These are phyloP conservation scores for Amphipyra berbera DNA, from an alignment of 2,888 invertebrate species.

Conservation along the genomic window DNA sequence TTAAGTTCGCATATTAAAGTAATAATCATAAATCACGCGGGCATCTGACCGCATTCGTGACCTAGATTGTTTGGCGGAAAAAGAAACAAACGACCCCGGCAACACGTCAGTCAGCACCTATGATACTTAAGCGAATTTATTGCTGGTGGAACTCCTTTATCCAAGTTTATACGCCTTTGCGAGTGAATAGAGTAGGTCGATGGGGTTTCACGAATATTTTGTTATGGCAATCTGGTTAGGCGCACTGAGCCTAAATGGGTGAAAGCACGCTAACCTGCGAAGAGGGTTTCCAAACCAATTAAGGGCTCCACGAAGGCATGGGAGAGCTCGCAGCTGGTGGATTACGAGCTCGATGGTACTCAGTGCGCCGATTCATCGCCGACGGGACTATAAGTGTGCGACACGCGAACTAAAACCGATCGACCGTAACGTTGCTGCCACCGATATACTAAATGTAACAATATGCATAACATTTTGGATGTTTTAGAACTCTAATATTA, in stretches of 20 bases:
- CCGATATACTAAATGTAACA: conserved; percentile 16
- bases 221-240: conserved; percentile 88
- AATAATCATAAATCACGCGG: conserved; percentile 62
- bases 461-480: conserved; percentile 15
- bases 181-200: conserved; percentile 75
- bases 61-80: conserved; percentile 64
- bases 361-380: conserved; percentile 79
- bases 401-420: conserved; percentile 76
- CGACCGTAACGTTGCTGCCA: conserved; percentile 62
- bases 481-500: background rate
- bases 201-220: conserved; percentile 84
- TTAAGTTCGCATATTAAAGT: conserved; percentile 48
- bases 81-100: conserved; percentile 70
- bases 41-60: conserved; percentile 66
- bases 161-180: conserved; percentile 70
- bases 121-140: conserved; percentile 77
- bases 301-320: conserved; percentile 88
- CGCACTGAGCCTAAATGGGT: conserved; percentile 83
- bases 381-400: conserved; percentile 74
- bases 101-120: conserved; percentile 77
- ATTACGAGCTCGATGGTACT: conserved; percentile 88
- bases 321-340: conserved; percentile 84
- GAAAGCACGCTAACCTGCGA: conserved; percentile 84
- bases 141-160: conserved; percentile 67
- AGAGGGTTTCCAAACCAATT: conserved; percentile 89